Evolutionary conservation across 2,113 vertebrate genomes (phyloP).

Genomic region (Zosterops japonicus): DNA sequence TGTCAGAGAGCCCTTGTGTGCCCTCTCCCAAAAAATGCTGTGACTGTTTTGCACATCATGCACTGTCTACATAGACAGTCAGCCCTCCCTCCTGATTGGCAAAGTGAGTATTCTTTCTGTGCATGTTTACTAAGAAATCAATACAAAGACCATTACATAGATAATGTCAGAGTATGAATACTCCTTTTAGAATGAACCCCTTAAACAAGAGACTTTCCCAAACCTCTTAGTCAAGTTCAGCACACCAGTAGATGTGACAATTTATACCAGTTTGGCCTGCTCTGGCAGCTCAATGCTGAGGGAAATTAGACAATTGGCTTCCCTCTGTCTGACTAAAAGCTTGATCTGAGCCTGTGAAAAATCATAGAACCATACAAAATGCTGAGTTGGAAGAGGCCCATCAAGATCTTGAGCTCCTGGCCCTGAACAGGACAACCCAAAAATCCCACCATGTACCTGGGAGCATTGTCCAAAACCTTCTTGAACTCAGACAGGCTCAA

Average conservation of each 20-base stretch:
- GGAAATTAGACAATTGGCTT: not conserved
- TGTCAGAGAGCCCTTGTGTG: rapidly evolving
- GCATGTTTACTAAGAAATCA: not conserved
- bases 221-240: not conserved
- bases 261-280: not conserved
- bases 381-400: not conserved
- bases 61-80: not conserved
- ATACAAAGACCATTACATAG: not conserved
- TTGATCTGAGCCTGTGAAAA: not conserved
- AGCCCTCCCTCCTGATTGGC: not conserved
- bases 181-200: not conserved
- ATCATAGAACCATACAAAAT: not conserved
- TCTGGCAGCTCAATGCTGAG: not conserved
- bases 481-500: rapidly evolving
- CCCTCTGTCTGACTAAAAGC: not conserved
- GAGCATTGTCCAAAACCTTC: not conserved
- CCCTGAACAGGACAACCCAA: not conserved
- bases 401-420: rapidly evolving
- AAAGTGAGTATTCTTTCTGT: not conserved
- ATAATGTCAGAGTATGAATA: not conserved
- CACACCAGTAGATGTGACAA: not conserved
- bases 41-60: not conserved
- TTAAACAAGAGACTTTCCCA: not conserved
- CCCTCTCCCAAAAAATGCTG: not conserved
- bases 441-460: not conserved